Conservation (phyloP, 2,113 vertebrate species). For the Macroglossus sobrinus region DNA sequence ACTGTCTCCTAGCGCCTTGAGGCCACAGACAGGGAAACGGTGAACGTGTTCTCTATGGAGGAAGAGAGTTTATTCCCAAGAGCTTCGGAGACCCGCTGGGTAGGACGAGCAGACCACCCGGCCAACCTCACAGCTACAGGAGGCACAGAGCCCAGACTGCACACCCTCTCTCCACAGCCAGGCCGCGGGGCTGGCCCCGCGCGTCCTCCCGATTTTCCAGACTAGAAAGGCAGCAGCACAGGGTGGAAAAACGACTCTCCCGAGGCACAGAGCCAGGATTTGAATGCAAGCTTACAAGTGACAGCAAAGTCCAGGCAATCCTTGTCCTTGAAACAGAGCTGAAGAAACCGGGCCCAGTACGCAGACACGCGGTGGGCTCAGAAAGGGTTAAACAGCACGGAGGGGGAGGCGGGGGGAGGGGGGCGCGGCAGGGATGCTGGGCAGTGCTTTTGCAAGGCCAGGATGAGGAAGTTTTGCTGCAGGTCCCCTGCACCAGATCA, state of each 20-base stretch:
- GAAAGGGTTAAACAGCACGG: background rate
- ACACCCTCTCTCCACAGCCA: background rate
- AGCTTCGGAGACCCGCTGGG: fast-evolving
- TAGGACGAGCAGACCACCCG: background rate
- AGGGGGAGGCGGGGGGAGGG: background rate
- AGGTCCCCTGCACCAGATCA: background rate
- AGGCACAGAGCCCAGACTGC: background rate
- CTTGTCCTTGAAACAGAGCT: background rate
- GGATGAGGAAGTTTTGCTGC: background rate
- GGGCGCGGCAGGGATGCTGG: background rate
- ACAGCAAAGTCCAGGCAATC: background rate
- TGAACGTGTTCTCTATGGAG: background rate
- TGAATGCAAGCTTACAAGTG: background rate
- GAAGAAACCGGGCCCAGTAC: fast-evolving
- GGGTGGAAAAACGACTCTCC: too few species aligned
- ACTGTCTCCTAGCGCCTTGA: background rate
- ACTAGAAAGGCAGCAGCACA: fast-evolving
- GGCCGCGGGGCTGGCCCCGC: too few species aligned
- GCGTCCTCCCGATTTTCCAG: fast-evolving
- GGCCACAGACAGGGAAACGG: background rate
- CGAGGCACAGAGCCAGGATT: background rate
- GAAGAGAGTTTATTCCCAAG: background rate
- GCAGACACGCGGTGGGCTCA: fast-evolving
- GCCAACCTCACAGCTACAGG: background rate
- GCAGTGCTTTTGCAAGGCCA: background rate